Conservation (phyloP, 2,113 vertebrate genomes). For the Hydropotes inermis region DNA sequence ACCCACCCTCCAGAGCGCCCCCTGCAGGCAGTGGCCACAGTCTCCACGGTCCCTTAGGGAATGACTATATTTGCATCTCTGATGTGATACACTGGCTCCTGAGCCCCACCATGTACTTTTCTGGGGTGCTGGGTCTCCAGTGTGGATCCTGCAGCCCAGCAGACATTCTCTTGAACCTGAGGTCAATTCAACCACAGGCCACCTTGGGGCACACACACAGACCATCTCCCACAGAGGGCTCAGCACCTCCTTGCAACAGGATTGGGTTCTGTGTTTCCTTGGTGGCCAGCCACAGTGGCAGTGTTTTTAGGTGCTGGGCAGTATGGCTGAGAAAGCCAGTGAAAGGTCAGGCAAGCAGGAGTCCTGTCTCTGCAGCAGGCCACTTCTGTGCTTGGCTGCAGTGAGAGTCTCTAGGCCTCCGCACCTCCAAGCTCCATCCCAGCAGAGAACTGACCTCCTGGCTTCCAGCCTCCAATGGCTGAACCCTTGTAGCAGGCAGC, state of each 20-base stretch:
- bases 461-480: rapidly evolving
- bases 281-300: rapidly evolving
- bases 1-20: background rate
- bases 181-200: background rate
- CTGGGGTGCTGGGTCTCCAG: background rate
- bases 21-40: rapidly evolving
- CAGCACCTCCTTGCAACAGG: rapidly evolving
- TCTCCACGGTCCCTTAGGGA: rapidly evolving
- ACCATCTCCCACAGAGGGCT: background rate
- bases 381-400: background rate
- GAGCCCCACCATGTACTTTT: rapidly evolving
- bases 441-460: background rate
- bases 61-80: background rate
- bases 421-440: too few relatives aligned
- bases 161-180: background rate
- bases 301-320: background rate
- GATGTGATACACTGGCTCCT: background rate
- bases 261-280: background rate
- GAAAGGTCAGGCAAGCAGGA: background rate
- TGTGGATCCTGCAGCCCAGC: background rate
- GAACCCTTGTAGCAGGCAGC: background rate
- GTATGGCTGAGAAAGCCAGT: background rate
- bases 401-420: rapidly evolving
- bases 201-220: rapidly evolving
- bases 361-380: background rate